Evolutionary conservation across 92 coral and sea anemone genomes (phyloP), one percentile per base, ranked within the genome.

Genomic region (Paramuricea clavata): DNA sequence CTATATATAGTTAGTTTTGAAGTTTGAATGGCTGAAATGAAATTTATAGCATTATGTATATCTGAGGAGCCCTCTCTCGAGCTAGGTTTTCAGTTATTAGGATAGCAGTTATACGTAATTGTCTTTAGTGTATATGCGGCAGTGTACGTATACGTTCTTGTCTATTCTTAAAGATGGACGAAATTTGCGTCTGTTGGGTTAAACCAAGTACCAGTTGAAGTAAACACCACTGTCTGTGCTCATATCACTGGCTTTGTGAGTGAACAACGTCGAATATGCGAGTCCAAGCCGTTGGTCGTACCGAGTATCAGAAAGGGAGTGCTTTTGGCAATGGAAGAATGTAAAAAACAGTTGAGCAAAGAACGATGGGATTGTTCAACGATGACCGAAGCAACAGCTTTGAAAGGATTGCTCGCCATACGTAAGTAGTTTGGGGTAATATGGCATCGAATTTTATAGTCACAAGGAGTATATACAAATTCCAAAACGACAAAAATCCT

Each of bases 351-450:
- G 90, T 92, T 97, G 83, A 89, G 88, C 19, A 91, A 87, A 76
- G 99, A 94, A 79, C 91, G 98, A 22, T 97, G 99, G 99, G 88
- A 97, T 62, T 97, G 99, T 59, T 78, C 94, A 62, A 97, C 97
- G 6, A 89, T 95, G 64, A 80, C 92, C 23, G 85, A 90, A 7
- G 93, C 95, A 15, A 82, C 99, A 21, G 99, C 93, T 68, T 94
- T 97, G 49, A 95, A 96, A 71, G 95, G 91, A 22, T 71, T 93
- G 61, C 88, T 94, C 0, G 85, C 91, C 70, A 90, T 92, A 62
- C 97, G 98, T 94, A 69, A 88, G 93, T 79, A 35, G 44, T 39
- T 39, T 39, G n/a, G n/a, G 12, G 6, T 42, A 42, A 12, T 42
- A 6, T 42, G 6, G 49, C 49, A 42, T 12, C 42, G 42, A 36